Base-by-base conservation (phyloP, 2,797 vertebrate genomes). In the Pangasius mekongensis region DNA sequence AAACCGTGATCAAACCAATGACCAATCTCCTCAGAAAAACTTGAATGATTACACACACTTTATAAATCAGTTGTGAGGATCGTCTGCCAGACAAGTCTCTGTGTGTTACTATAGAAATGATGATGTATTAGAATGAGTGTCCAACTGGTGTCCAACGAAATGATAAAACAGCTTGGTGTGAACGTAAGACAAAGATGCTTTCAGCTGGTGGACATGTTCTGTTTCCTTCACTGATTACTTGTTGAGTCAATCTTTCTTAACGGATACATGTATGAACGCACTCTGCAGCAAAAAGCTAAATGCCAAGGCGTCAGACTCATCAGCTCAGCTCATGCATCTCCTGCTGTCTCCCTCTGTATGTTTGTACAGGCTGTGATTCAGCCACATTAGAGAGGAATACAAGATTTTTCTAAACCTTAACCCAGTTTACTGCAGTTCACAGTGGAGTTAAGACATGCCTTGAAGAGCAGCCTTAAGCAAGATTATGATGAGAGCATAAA, bases 241-340 rank as follows among this genome's bases (percentile, higher is more conserved):
- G 87, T 83, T 89, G 83, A 92, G 91, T 93, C 85, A 89, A 87
- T 92, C 78, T 92, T 94, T 94, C 92, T 91, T 91, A 88, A 88
- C 90, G 86, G 67, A 89, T 87, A 92, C 90, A 36, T 93, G 84
- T 39, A 83, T 89, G 92, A 49, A 87, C 43, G 30, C 49, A 85
- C 81, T 14, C 49, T 89, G 86, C 52, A 82, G 33, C 6, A 78
- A 64, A 66, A 87, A 92, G 91, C 86, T 90, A 94, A 95, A 95
- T 95, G 95, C 94, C 95, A 95, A 73, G 0, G 1, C 66, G 87
- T 92, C 86, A 86, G 89, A 92, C 88, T 52, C 16, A 13, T 84
- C 80, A 85, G 16, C 76, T 83, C 24, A 56, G 47, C 8, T 33
- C 74, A 87, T 58, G 22, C 58, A 43, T 47, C 47, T 86, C 62